phyloP scores from a whole-genome alignment of 92 coral and sea anemone species.

The Parazoanthus swiftii region DNA sequence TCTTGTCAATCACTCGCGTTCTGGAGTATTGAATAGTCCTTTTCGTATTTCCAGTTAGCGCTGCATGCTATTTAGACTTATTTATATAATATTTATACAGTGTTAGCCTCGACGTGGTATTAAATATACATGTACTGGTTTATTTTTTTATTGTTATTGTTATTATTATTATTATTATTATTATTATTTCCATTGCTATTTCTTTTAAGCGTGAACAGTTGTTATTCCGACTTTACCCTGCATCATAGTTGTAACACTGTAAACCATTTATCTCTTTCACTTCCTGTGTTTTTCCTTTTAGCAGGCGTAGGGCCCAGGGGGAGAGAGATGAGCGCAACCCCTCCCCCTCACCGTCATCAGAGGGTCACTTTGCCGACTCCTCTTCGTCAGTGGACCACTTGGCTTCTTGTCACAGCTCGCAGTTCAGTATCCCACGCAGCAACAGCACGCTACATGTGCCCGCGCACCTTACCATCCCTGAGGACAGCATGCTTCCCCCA shows the following conservation, averaged over 20 bases:
- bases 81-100: too few species aligned
- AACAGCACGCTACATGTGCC: constrained; percentile 62
- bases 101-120: too few species aligned
- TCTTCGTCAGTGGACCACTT: constrained; percentile 87
- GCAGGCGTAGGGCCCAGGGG: constrained; percentile 60
- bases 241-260: too few species aligned
- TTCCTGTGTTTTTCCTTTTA: background rate
- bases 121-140: too few species aligned
- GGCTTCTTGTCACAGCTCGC: constrained; percentile 86
- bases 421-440: constrained; percentile 88
- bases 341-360: constrained; percentile 89
- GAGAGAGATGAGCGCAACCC: constrained; percentile 47
- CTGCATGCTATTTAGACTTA: too few species aligned
- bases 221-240: too few species aligned
- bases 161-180: too few species aligned
- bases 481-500: constrained; percentile 76
- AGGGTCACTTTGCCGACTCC: constrained; percentile 89
- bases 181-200: too few species aligned
- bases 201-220: too few species aligned
- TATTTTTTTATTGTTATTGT: too few species aligned
- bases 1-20: background rate
- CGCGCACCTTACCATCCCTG: constrained; percentile 77
- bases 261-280: background rate
- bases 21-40: too few species aligned
- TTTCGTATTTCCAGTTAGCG: too few species aligned